Base-by-base conservation (phyloP, 1,140 invertebrate species). In the Calephelis virginiensis region DNA sequence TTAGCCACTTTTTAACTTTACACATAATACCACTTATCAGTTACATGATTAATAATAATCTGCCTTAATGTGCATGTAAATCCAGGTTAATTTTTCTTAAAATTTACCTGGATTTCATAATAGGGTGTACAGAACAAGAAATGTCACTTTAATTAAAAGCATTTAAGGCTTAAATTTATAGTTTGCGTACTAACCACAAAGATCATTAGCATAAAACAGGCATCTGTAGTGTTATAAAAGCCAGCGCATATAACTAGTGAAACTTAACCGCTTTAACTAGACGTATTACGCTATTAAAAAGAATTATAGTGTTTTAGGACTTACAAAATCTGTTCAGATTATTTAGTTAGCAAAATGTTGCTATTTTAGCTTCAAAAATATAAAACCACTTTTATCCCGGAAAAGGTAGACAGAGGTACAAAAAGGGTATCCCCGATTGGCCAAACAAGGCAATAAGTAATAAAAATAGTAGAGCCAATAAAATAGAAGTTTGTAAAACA, bases 261-360 rank as follows among this genome's bases (percentile, higher is more conserved):
- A 68, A 71, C 67, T 74, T 68, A 70, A 72, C 69, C 45, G 67
- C 73, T 69, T 72, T 77, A 73, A 72, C 65, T 68, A 77, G 75
- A 83, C 68, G 74, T 73, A 83, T 81, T 70, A 68, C 73, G 66
- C 79, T 76, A 77, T 83, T 78, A 81, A 77, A 69, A 64, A 74
- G 75, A 83, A 70, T 75, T 72, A 83, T 75, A 70, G 66, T 67
- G 69, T 61, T 61, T 60, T 67, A 67, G 66, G 59, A 66, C 64
- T 62, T 67, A 71, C 75, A 75, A 77, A 75, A 61, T 70, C 61
- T 12, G 64, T 65, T 74, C 63, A 61, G 71, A 70, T 77, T 77
- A 77, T 77, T 71, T 77, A 14, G 38, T 65, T 66, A 67, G 66
- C 53, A 66, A 62, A n/a, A 61, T 45, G 68, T 59, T 68, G 40